A percentile compares a stretch with the other conserved stretches of the same genome.
Conservation (phyloP, 2,113 vertebrate species). For the Pelusios castaneus region DNA sequence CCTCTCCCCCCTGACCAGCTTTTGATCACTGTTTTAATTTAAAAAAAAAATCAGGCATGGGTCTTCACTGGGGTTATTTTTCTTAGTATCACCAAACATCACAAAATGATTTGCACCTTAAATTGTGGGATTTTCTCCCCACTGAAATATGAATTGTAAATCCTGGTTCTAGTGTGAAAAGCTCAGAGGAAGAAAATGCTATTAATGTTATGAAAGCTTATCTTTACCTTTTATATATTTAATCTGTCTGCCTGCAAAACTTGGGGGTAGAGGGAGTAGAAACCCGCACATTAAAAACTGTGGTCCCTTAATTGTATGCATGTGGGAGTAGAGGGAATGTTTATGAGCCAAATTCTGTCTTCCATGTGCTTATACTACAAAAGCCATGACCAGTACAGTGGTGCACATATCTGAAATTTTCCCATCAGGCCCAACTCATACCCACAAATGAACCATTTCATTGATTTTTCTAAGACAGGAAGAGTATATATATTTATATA, state of each 20-base stretch:
- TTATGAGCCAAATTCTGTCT: not conserved
- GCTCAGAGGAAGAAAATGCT: not conserved
- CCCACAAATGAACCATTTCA: not conserved
- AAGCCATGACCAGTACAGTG: not conserved
- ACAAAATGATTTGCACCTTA: not conserved
- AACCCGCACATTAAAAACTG: not conserved
- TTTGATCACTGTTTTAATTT: not conserved
- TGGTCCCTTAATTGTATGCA: no score
- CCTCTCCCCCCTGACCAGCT: not conserved
- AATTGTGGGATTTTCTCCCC: slow-evolving; percentile 13
- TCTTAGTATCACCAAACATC: not conserved
- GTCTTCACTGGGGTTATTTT: not conserved
- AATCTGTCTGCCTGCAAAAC: not conserved
- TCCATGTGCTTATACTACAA: not conserved
- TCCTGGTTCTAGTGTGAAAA: slow-evolving; percentile 8
- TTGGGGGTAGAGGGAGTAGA: not conserved
- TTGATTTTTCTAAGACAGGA: not conserved
- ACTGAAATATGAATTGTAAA: slow-evolving; percentile 16
- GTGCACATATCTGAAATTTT: not conserved
- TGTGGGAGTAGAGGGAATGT: not conserved
- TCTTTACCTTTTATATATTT: not conserved
- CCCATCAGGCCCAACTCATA: not conserved
- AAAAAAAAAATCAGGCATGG: not conserved
- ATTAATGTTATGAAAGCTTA: not conserved
- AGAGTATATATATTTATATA: no score